These are phyloP conservation scores for Poliocrania exsul DNA, from an alignment of 2,797 vertebrate species.

Conservation along the genomic window DNA sequence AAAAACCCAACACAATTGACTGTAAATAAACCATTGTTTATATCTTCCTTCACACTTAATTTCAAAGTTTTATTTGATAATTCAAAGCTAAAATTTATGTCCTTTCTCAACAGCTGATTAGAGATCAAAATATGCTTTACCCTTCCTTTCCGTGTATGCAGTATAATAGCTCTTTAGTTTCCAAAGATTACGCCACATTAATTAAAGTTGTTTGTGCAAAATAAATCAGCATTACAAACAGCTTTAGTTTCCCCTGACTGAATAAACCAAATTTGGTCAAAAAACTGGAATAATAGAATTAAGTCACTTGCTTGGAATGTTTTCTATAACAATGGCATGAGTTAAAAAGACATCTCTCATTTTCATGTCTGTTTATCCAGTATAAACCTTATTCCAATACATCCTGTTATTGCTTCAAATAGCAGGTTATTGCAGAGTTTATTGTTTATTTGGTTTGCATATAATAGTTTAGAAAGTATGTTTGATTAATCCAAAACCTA, in stretches of 20 bases:
- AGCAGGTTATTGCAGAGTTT: not conserved
- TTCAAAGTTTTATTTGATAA: not conserved
- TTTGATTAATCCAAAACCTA: not conserved
- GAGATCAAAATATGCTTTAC: not conserved
- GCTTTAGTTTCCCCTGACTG: slow-evolving; percentile 26
- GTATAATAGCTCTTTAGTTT: slow-evolving; percentile 26
- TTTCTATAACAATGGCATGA: not conserved
- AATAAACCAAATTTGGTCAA: slow-evolving; percentile 49
- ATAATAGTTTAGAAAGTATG: not conserved
- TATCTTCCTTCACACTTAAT: not conserved
- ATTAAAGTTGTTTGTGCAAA: slow-evolving; percentile 31
- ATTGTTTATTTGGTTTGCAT: not conserved
- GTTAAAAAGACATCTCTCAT: not conserved
- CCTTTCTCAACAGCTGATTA: not conserved
- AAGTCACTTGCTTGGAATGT: not conserved
- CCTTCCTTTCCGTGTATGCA: not conserved
- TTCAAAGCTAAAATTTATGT: not conserved
- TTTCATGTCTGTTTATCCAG: not conserved
- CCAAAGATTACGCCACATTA: slow-evolving; percentile 30
- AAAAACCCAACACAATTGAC: not conserved
- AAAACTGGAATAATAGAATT: slow-evolving; percentile 31
- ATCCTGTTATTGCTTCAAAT: not conserved
- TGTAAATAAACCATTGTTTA: not conserved
- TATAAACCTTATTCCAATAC: not conserved
- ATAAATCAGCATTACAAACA: slow-evolving; percentile 56